Evolutionary conservation across 2,113 vertebrate species (phyloP).

Genomic region (Boulengeromyrus knoepffleri): DNA sequence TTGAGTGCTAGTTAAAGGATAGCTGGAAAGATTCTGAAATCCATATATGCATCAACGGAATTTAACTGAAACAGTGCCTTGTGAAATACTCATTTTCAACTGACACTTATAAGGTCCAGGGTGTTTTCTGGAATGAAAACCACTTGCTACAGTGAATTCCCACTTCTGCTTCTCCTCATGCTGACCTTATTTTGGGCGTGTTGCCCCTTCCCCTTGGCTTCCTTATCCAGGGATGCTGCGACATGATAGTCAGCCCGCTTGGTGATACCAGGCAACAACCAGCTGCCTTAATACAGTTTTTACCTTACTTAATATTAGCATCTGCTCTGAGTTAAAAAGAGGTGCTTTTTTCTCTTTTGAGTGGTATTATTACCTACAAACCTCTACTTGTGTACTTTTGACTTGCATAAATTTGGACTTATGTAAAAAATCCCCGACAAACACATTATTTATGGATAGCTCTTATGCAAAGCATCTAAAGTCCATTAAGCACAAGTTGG

Average conservation of each 20-base stretch:
- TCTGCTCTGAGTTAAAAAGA: not conserved
- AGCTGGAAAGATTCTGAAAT: not conserved
- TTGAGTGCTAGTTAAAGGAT: not conserved
- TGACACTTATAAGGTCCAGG: not conserved
- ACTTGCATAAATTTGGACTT: not conserved
- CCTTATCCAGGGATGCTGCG: constrained; percentile 40
- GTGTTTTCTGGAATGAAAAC: not conserved
- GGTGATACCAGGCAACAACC: constrained; percentile 41
- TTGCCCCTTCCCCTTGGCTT: constrained; percentile 26
- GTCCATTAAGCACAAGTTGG: not conserved
- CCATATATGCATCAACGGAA: not conserved
- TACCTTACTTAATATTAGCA: constrained; percentile 21
- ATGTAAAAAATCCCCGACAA: not conserved
- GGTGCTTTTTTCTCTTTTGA: not conserved
- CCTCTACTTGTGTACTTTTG: not conserved
- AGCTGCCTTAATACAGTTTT: constrained; percentile 23
- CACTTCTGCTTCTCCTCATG: not conserved
- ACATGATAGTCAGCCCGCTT: constrained; percentile 36
- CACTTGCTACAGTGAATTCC: not conserved
- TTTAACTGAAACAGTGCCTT: not conserved
- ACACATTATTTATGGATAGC: not conserved
- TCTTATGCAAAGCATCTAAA: not conserved
- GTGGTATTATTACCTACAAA: not conserved
- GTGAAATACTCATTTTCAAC: not conserved
- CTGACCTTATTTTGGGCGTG: not conserved